Percentiles rank a stretch among this genome's conserved stretches.
phyloP scores from a whole-genome alignment of 2,113 vertebrate genomes.

The Campylorhamphus procurvoides region DNA sequence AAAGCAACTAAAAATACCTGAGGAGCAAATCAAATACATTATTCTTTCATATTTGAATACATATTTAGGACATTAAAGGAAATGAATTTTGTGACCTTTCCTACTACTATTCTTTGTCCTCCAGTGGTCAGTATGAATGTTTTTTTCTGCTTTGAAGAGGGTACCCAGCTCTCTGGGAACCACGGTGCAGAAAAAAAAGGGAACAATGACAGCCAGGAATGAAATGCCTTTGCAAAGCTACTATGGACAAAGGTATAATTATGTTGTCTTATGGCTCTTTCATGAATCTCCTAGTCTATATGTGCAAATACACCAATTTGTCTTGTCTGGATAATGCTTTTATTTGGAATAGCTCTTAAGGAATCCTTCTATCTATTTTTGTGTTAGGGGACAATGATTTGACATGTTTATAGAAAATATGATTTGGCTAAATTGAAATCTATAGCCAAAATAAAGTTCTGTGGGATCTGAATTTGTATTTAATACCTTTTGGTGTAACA shows the following conservation, averaged over 20 bases:
- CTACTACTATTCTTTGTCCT: not conserved
- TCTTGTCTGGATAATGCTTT: not conserved
- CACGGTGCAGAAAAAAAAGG: not conserved
- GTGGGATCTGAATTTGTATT: not conserved
- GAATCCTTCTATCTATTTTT: not conserved
- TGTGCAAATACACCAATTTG: not conserved
- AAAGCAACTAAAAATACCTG: not conserved
- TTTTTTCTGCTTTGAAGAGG: not conserved
- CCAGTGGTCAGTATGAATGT: not conserved
- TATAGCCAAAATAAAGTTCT: not conserved
- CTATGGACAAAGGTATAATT: not conserved
- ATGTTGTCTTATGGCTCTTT: not conserved
- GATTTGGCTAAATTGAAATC: not conserved
- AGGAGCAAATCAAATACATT: not conserved
- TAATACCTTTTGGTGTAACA: not conserved
- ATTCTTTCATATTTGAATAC: not conserved
- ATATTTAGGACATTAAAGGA: not conserved
- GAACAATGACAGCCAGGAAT: not conserved
- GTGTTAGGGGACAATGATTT: not conserved
- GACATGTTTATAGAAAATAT: not conserved
- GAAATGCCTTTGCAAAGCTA: not conserved
- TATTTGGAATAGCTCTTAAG: not conserved
- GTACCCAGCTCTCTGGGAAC: not conserved
- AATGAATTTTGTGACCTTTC: constrained; percentile 19
- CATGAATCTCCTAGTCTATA: not conserved